A percentile compares a stretch with the other conserved stretches of the same genome.
Evolutionary conservation across 2,888 invertebrate species (phyloP).

Genomic region (Nesidiocoris tenuis): DNA sequence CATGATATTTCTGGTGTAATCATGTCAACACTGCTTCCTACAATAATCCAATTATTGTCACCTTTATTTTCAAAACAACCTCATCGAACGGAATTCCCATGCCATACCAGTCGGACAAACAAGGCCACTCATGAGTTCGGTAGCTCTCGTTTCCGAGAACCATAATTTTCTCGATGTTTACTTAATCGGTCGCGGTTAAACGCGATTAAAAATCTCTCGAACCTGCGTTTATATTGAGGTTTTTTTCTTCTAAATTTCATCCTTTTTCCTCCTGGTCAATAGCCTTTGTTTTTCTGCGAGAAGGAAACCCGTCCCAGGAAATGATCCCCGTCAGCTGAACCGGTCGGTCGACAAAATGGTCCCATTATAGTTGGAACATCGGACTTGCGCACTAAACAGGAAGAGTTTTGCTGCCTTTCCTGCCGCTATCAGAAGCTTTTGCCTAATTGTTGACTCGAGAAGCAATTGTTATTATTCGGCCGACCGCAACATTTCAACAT

Average conservation of each 20-base stretch:
- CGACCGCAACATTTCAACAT: background rate
- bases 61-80: background rate
- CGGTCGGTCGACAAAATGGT: background rate
- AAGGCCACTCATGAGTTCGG: background rate
- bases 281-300: constrained; percentile 30
- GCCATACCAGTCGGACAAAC: background rate
- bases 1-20: background rate
- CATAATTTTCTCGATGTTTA: background rate
- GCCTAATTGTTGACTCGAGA: background rate
- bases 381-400: background rate
- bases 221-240: background rate
- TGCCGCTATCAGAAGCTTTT: background rate
- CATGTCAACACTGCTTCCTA: background rate
- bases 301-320: background rate
- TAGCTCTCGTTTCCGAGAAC: background rate
- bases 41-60: background rate
- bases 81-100: background rate
- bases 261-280: constrained; percentile 14
- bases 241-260: background rate
- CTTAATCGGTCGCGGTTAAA: background rate
- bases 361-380: background rate
- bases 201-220: background rate
- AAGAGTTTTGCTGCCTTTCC: background rate
- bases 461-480: background rate
- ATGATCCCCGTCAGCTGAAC: background rate